Evolutionary conservation across 2,888 invertebrate genomes (phyloP), one percentile per base, ranked within the genome.

Genomic region (Eupithecia abbreviata): DNA sequence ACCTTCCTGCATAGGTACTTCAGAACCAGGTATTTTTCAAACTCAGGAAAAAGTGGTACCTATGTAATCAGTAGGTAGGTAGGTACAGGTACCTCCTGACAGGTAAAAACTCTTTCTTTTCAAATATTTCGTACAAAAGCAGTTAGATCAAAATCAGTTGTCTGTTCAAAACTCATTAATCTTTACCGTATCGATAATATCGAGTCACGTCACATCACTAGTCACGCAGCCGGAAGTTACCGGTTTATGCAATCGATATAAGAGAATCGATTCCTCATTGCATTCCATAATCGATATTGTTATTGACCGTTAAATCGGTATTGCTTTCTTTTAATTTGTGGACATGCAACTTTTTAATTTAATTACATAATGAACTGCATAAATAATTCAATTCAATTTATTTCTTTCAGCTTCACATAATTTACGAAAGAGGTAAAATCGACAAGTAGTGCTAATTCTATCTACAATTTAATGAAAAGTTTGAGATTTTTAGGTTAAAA

Each of bases 191-290:
- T 76, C 78, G 76, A 78, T 49, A 76, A 71, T 68, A 66, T 66
- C 66, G 66, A n/a, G 45, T 73, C 73, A 76, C 75, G 75, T 78
- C 75, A 76, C 75, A 58, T 69, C 66, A 42, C 66, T 42, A 71
- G 75, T 75, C 77, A 73, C 73, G 80, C 77, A 82, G 81, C 80
- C 78, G 82, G 82, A 83, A 82, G 79, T 81, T 69, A 80, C 66
- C 79, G 79, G 78, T 82, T 81, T 79, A 79, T 80, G 79, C 78
- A 80, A 83, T 77, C 77, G 80, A 81, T 81, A 77, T 80, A 78
- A 77, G 18, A 68, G 67, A 68, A 68, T 68, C 45, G 67, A 81
- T 83, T 82, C 82, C 82, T 81, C 80, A 79, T 81, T 81, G 82
- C 79, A 47, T 78, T 76, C 79, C 77, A 79, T 80, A 79, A 79